phyloP scores from a whole-genome alignment of 2,797 vertebrate genomes.

The Garrulus glandarius region DNA sequence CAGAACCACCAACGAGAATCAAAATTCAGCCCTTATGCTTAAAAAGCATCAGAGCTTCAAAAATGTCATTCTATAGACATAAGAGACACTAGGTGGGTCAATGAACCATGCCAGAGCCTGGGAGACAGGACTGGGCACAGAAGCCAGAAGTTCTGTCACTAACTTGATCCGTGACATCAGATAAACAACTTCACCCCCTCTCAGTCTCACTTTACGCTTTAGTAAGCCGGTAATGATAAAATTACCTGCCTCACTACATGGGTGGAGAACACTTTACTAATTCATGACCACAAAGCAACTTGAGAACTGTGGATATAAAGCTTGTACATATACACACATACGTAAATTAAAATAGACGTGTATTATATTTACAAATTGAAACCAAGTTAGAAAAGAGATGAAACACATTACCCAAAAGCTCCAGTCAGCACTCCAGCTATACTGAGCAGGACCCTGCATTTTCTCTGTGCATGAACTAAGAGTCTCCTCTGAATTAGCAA shows the following conservation, averaged over 20 bases:
- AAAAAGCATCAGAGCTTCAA: not conserved
- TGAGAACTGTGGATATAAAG: not conserved
- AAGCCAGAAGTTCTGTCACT: not conserved
- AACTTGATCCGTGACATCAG: not conserved
- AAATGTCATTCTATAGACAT: not conserved
- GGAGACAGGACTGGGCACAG: not conserved
- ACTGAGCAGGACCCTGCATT: slow-evolving; percentile 61
- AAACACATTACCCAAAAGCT: slow-evolving; percentile 67
- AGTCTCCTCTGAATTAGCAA: slow-evolving; percentile 65
- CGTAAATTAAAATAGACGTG: not conserved
- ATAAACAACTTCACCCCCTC: not conserved
- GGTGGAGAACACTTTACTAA: slow-evolving; percentile 17
- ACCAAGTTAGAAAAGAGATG: not conserved
- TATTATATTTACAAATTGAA: not conserved
- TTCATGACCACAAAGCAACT: slow-evolving; percentile 39
- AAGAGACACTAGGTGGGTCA: not conserved
- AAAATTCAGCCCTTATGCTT: not conserved
- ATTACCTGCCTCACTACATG: not conserved
- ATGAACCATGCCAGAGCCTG: not conserved
- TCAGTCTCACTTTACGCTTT: slow-evolving; percentile 17
- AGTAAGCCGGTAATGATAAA: slow-evolving; percentile 24
- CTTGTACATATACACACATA: not conserved
- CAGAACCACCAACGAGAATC: not conserved
- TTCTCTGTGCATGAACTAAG: slow-evolving; percentile 53
- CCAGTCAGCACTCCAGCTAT: slow-evolving; percentile 76